phyloP scores from a whole-genome alignment of 2,797 vertebrate species.

The Sphenodon punctatus region DNA sequence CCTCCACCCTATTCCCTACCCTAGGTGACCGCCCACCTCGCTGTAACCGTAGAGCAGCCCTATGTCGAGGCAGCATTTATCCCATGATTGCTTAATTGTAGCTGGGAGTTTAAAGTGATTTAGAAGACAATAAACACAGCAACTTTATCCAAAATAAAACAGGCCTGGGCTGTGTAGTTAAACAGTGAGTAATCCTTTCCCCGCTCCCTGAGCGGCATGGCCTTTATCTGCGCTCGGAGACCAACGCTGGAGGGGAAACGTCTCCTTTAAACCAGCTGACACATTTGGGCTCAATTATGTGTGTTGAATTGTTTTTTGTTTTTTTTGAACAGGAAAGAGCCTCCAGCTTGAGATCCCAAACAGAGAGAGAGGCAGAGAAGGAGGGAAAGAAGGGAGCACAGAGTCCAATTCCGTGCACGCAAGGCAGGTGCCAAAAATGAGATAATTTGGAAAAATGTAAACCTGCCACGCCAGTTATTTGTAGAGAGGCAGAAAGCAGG shows the following conservation, averaged over 20 bases:
- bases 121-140: neutral
- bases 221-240: neutral
- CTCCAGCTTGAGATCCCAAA: neutral
- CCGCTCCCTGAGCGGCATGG: neutral
- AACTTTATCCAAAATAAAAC: neutral
- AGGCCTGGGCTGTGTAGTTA: neutral
- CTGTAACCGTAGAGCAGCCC: no score
- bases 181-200: conserved; percentile 49
- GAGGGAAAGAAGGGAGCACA: neutral
- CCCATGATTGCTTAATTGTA: neutral
- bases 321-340: conserved; percentile 54
- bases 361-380: conserved; percentile 29
- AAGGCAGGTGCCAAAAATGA: conserved; percentile 72
- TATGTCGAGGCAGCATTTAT: no score
- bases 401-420: conserved; percentile 3
- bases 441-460: conserved; percentile 55
- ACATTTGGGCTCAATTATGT: conserved; percentile 55
- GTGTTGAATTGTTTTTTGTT: neutral
- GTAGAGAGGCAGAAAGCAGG: neutral
- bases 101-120: neutral
- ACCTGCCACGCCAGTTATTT: neutral
- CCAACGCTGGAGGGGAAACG: conserved; percentile 37
- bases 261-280: conserved; percentile 71
- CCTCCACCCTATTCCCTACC: no score
- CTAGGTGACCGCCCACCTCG: no score